Conservation (phyloP, 2,888 invertebrate genomes). For the Vannuccia rotundouncinata region DNA sequence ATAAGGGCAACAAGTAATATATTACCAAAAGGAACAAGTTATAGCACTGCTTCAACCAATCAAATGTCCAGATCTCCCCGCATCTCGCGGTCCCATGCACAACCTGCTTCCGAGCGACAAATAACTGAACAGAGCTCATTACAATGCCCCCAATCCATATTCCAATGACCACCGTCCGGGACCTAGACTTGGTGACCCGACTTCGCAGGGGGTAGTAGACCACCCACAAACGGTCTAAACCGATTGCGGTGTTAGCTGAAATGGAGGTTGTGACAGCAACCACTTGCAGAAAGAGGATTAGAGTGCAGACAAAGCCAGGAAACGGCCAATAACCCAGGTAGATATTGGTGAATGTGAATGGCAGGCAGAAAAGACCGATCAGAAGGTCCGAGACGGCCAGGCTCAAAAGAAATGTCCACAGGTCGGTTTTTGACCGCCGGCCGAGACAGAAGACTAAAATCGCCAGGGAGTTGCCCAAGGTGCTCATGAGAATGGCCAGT, state of each 20-base stretch:
- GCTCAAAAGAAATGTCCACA: constrained; percentile 42
- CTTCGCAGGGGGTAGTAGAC: constrained; percentile 54
- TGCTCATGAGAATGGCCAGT: constrained; percentile 40
- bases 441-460: constrained; percentile 42
- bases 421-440: constrained; percentile 40
- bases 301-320: constrained; percentile 58
- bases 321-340: constrained; percentile 61
- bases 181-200: constrained; percentile 55
- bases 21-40: neutral
- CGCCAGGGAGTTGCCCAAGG: constrained; percentile 41
- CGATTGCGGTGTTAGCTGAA: constrained; percentile 58
- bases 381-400: constrained; percentile 44
- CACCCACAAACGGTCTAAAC: constrained; percentile 57
- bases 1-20: constrained; percentile 2
- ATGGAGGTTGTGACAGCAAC: constrained; percentile 57
- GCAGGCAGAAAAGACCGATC: constrained; percentile 44
- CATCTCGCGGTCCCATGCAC: neutral
- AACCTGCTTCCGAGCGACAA: neutral
- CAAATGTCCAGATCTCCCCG: neutral
- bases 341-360: constrained; percentile 43
- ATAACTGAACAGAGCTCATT: constrained; percentile 12
- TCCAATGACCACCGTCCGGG: constrained; percentile 51
- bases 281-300: constrained; percentile 55
- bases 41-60: constrained; percentile 2
- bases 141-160: constrained; percentile 54